Evolutionary conservation across 92 coral and sea anemone genomes (phyloP).

Genomic region (Chrysogorgia sp.): DNA sequence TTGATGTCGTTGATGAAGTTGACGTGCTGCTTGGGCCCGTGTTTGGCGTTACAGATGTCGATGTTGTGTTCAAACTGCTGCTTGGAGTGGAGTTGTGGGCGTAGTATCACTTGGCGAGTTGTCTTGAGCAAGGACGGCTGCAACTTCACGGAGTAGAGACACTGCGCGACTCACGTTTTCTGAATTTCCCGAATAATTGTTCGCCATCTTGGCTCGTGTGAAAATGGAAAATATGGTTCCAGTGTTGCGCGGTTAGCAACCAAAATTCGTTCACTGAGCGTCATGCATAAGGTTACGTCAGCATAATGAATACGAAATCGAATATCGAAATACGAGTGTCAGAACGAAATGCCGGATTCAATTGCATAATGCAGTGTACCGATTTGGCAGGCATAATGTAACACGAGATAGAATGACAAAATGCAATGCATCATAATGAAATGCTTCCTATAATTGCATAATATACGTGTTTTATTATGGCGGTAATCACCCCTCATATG

Average conservation of each 20-base stretch:
- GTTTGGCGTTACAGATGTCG: slow-evolving; percentile 29
- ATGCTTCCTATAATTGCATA: too few relatives aligned
- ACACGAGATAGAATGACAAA: background rate
- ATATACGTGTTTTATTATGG: too few relatives aligned
- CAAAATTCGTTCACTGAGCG: slow-evolving; percentile 18
- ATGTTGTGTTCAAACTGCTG: slow-evolving; percentile 37
- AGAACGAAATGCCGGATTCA: slow-evolving; percentile 14
- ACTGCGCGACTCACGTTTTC: slow-evolving; percentile 6
- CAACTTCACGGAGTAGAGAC: slow-evolving; percentile 19
- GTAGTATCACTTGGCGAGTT: slow-evolving; percentile 38
- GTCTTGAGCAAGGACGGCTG: slow-evolving; percentile 21
- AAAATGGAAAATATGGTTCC: slow-evolving; percentile 20
- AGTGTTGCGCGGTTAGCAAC: slow-evolving; percentile 38
- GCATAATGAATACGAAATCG: slow-evolving; percentile 19
- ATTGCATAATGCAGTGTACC: slow-evolving; percentile 13
- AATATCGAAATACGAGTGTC: slow-evolving; percentile 25
- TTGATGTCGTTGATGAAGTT: slow-evolving; percentile 19
- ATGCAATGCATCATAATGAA: too few relatives aligned
- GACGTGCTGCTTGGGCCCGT: slow-evolving; percentile 32
- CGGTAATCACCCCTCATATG: too few relatives aligned
- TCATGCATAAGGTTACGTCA: slow-evolving; percentile 33
- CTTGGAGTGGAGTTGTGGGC: slow-evolving; percentile 38
- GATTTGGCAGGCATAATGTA: slow-evolving; percentile 11
- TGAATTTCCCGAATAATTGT: slow-evolving; percentile 23
- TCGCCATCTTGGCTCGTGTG: slow-evolving; percentile 13